Evolutionary conservation across 2,797 vertebrate genomes (phyloP), one percentile per base, ranked within the genome.

Genomic region (Coreius guichenoti): DNA sequence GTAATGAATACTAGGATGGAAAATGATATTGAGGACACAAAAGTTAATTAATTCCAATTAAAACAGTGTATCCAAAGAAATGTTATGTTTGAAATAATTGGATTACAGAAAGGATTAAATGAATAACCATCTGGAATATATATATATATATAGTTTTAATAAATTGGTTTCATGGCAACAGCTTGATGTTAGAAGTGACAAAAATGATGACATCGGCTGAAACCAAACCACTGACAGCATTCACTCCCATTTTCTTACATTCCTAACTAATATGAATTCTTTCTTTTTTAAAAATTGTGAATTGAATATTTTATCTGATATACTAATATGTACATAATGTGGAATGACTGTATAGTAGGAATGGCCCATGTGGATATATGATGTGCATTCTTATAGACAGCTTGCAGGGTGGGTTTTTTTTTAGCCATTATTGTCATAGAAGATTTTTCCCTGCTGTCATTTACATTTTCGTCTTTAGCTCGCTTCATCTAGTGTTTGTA

Each of bases 381-480:
- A 75, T 54, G 12, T 68, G 8, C 3, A 51, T 80, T 69, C 63
- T 51, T 49, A 36, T n/a, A 65, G n/a, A 65, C n/a, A 21, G 39
- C 58, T 31, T 78, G 56, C 36, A 4, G 4, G 33, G 13, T 58
- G 8, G 1, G n/a, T n/a, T 11, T 26, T 26, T 77, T 56, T 39
- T 17, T 5, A 4, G 1, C 54, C 31, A 43, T 67, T 80, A 23
- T 49, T 47, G 26, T 33, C 29, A 36, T 3, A 29, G 16, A 43
- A 81, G 2, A 2, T 56, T 21, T 78, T 68, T 56, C 17, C 36
- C 16, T 33, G 81, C 17, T 39, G 39, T 72, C 19, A 61, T 87
- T 85, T 78, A 72, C 73, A 49, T 84, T 69, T 67, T 39, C 3
- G 63, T 72, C 33, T 33, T 31, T 33, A 23, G 80, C 45, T 73